A percentile compares a stretch with the other conserved stretches of the same genome.
Evolutionary conservation across 2,888 invertebrate genomes (phyloP).

Genomic region (Gymnosoma rotundatum): DNA sequence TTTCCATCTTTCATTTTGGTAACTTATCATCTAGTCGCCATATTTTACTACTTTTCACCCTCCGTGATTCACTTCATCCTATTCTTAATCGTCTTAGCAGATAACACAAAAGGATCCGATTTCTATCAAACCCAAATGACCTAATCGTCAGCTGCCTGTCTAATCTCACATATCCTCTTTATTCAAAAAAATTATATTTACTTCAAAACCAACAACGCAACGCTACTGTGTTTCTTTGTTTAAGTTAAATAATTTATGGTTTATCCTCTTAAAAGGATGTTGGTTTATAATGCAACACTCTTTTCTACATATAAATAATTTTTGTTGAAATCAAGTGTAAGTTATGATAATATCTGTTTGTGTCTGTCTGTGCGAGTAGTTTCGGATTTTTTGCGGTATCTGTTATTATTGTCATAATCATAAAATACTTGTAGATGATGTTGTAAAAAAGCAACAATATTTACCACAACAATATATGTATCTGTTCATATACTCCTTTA

Average conservation of each 20-base stretch:
- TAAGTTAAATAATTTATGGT: constrained; percentile 29
- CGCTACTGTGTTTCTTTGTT: neutral
- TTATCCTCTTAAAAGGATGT: constrained; percentile 51
- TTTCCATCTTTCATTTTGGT: too few relatives aligned
- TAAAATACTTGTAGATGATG: constrained; percentile 40
- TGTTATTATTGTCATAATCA: constrained; percentile 58
- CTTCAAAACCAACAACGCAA: neutral
- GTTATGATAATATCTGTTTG: constrained; percentile 38
- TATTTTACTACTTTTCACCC: too few relatives aligned
- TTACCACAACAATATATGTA: constrained; percentile 48
- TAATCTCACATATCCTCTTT: too few relatives aligned
- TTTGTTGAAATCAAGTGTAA: constrained; percentile 34
- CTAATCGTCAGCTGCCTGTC: too few relatives aligned
- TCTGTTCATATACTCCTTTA: constrained; percentile 49
- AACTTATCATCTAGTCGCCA: too few relatives aligned
- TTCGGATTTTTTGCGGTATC: constrained; percentile 18
- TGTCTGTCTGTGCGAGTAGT: constrained; percentile 7
- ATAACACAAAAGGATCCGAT: too few relatives aligned
- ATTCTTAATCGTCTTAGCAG: too few relatives aligned
- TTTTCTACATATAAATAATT: constrained; percentile 7
- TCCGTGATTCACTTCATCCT: too few relatives aligned
- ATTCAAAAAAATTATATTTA: too few relatives aligned
- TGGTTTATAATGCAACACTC: constrained; percentile 34
- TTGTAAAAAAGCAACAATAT: neutral
- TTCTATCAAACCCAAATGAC: too few relatives aligned